These are phyloP conservation scores for Drosophila mayri DNA, from an alignment of 1,140 invertebrate genomes.

Conservation along the genomic window DNA sequence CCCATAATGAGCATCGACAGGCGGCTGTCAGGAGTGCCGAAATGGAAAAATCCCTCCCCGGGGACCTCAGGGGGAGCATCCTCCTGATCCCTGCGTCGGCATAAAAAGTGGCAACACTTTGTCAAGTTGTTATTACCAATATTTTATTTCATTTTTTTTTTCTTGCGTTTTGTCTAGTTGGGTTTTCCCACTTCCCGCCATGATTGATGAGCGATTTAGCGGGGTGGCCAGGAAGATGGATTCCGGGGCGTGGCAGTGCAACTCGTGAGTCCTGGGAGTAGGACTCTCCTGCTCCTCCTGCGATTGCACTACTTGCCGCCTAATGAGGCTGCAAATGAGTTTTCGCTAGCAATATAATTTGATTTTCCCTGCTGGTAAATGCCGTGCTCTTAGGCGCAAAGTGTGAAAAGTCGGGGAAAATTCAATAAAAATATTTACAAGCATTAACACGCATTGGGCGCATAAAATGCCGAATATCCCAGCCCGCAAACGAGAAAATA, in stretches of 20 bases:
- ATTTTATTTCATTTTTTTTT: conserved; percentile 51
- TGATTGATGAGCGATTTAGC: conserved; percentile 61
- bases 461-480: conserved; percentile 51
- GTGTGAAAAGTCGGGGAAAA: conserved; percentile 36
- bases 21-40: conserved; percentile 66
- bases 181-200: conserved; percentile 20
- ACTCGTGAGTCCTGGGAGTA: background rate
- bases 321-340: conserved; percentile 66
- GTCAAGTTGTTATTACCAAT: conserved; percentile 79
- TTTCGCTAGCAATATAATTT: conserved; percentile 40
- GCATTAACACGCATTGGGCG: conserved; percentile 72
- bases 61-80: conserved; percentile 16
- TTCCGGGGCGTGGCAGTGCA: conserved; percentile 6
- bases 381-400: conserved; percentile 30
- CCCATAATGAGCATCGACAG: conserved; percentile 78
- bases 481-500: conserved; percentile 58
- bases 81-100: conserved; percentile 17
- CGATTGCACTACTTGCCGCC: conserved; percentile 45
- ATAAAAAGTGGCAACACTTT: conserved; percentile 72
- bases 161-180: conserved; percentile 20
- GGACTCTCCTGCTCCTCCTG: background rate
- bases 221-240: background rate
- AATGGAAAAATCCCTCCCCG: conserved; percentile 53
- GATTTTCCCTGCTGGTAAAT: conserved; percentile 29
- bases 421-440: conserved; percentile 83